These are phyloP conservation scores for Pristionchus arcanus DNA, from an alignment of 2,888 invertebrate genomes.

Conservation along the genomic window DNA sequence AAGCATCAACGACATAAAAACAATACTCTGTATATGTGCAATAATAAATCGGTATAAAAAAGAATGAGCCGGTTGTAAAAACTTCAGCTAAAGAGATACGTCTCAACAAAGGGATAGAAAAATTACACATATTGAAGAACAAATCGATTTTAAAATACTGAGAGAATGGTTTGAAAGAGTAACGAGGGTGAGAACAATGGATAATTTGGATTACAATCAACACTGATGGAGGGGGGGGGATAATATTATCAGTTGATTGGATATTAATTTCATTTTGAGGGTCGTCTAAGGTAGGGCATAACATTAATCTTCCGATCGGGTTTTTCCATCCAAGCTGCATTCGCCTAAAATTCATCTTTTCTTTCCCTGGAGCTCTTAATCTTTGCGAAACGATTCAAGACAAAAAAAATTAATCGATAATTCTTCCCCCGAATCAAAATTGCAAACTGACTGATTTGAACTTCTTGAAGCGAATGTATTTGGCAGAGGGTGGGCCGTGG, in stretches of 20 bases:
- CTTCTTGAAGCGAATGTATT: background rate
- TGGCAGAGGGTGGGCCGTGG: too few relatives aligned
- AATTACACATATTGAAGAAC: background rate
- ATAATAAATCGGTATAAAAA: background rate
- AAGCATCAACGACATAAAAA: background rate
- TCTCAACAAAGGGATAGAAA: background rate
- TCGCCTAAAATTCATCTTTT: background rate
- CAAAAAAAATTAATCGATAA: too few relatives aligned
- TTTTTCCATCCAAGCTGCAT: background rate
- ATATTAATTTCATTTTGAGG: background rate
- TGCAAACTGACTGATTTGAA: background rate
- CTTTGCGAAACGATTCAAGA: too few relatives aligned
- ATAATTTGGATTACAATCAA: too few relatives aligned
- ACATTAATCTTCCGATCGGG: background rate
- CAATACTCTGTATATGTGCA: background rate
- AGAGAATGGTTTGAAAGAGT: background rate
- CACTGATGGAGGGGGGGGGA: too few relatives aligned
- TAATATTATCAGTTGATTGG: background rate
- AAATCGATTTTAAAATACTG: background rate
- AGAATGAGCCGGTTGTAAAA: too few relatives aligned
- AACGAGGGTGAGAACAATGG: background rate
- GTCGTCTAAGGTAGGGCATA: background rate
- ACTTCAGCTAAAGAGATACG: too few relatives aligned
- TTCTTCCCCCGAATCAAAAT: too few relatives aligned
- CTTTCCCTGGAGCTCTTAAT: too few relatives aligned